Conservation (phyloP, 2,113 vertebrate genomes). For the Pimephales promelas region DNA sequence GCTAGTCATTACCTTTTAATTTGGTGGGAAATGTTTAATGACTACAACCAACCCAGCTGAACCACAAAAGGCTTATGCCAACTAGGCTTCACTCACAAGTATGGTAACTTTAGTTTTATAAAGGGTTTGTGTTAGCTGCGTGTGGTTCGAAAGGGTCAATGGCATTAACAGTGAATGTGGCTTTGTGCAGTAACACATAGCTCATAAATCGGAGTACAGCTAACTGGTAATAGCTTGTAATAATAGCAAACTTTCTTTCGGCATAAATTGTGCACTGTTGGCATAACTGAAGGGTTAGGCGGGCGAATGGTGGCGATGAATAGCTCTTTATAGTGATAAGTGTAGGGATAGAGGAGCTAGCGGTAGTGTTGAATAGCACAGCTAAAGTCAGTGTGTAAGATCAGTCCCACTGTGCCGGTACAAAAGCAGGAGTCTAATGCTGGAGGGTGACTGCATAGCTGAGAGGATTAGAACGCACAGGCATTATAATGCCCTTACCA, state of each 20-base stretch:
- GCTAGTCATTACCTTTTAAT: constrained; percentile 27
- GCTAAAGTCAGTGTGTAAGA: constrained; percentile 56
- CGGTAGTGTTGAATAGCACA: constrained; percentile 39
- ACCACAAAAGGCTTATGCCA: constrained; percentile 6
- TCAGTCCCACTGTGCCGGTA: constrained; percentile 53
- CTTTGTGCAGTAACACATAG: constrained; percentile 25
- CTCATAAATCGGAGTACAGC: neutral
- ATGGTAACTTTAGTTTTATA: constrained; percentile 1
- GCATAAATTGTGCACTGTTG: constrained; percentile 3
- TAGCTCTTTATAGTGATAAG: constrained; percentile 44
- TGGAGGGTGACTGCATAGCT: constrained; percentile 52
- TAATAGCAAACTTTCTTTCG: constrained; percentile 30
- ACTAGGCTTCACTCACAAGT: neutral
- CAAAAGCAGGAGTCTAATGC: constrained; percentile 53
- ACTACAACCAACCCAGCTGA: constrained; percentile 15
- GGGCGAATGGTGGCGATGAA: constrained; percentile 19
- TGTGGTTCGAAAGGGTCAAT: constrained; percentile 26
- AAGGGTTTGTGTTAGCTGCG: neutral
- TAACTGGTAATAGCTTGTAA: constrained; percentile 39
- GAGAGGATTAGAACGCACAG: constrained; percentile 56
- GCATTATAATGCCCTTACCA: constrained; percentile 44
- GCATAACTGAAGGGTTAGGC: constrained; percentile 30
- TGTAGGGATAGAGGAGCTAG: constrained; percentile 40
- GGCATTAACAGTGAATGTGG: constrained; percentile 1
- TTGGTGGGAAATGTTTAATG: constrained; percentile 7